Percentiles rank a stretch among this genome's conserved stretches.
Conservation (phyloP, 2,888 invertebrate species). For the Sacculina carcini region DNA sequence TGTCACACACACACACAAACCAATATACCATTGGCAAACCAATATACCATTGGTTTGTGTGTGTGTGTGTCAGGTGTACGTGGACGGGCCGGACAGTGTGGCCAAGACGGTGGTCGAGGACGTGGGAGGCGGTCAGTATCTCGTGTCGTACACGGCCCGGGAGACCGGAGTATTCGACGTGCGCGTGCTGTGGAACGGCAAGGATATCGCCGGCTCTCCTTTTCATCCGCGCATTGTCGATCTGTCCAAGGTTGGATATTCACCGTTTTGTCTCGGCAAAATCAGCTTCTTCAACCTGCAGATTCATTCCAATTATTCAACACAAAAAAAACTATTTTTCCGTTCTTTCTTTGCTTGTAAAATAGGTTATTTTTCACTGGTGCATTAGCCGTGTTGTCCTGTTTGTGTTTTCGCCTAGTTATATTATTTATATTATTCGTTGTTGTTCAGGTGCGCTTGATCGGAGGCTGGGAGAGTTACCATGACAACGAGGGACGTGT, state of each 20-base stretch:
- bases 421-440: neutral
- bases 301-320: too few relatives aligned
- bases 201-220: constrained; percentile 36
- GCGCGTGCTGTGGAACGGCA: constrained; percentile 37
- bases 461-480: constrained; percentile 66
- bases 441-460: constrained; percentile 16
- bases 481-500: constrained; percentile 35
- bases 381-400: too few relatives aligned
- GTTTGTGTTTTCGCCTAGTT: neutral
- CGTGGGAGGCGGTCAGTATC: constrained; percentile 39
- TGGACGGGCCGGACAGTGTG: constrained; percentile 33
- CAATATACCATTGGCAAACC: neutral
- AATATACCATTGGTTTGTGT: neutral
- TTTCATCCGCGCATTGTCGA: constrained; percentile 54
- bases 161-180: constrained; percentile 81
- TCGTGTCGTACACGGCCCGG: constrained; percentile 65
- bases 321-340: too few relatives aligned
- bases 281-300: too few relatives aligned
- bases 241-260: constrained; percentile 38
- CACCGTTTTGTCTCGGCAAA: too few relatives aligned
- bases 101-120: constrained; percentile 25
- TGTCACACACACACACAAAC: neutral
- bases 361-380: too few relatives aligned
- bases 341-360: too few relatives aligned
- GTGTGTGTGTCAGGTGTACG: constrained; percentile 17